Evolutionary conservation across 2,113 vertebrate species (phyloP), one percentile per base, ranked within the genome.

Genomic region (Mesoclemmys tuberculata): DNA sequence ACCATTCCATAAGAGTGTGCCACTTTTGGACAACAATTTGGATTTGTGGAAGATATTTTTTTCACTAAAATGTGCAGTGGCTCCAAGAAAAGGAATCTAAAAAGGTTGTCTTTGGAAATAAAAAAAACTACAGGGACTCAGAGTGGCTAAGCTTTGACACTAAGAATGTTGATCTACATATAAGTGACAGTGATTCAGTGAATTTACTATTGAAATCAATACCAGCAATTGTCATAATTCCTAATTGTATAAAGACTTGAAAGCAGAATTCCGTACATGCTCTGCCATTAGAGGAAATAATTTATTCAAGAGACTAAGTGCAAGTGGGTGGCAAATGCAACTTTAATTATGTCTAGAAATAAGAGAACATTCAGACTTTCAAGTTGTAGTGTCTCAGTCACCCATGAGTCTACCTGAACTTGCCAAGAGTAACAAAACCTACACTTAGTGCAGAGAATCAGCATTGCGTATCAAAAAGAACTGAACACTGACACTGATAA

Each of bases 171-270:
- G 2, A 77, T 87, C 58, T 82, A 58, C 68, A 22, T 71, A 68
- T 5, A 87, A 80, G n/a, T 51, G 68, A 26, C 71, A 96, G 91
- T 89, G 82, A 77, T 49, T 18, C 31, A 29, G 41, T 52, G 41
- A 27, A n/a, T 85, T 93, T 90, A 74, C 90, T 89, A 90, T 61
- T 51, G n/a, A 91, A 92, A 94, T 93, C 55, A 71, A n/a, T 89
- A 44, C 14, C 52, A 38, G 11, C n/a, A 55, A n/a, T 93, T 90
- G 86, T 87, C 49, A 79, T 83, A 64, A 79, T 83, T 93, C 75
- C 26, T 91, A 91, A 93, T 35, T 83, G 54, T 31, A 64, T 7
- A 38, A 38, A 71, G 51, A 46, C 41, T 46, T 77, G 26, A 77
- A 92, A 83, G 26, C 24, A 29, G 77, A 56, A 35, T 82, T 24